These are phyloP conservation scores for Euura saliciscinereae DNA, from an alignment of 1,140 invertebrate species.

Conservation along the genomic window DNA sequence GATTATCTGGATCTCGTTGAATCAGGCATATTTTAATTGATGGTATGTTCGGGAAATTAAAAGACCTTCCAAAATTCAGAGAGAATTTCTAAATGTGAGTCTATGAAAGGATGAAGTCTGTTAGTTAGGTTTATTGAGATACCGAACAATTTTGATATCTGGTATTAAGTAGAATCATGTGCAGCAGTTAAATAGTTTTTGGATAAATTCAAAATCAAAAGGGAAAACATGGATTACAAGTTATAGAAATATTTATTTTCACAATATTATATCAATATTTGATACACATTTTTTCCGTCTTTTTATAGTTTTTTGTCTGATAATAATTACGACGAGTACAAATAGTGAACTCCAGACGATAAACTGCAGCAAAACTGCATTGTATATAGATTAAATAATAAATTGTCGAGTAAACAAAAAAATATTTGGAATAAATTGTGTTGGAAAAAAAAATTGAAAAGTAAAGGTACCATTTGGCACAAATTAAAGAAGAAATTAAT, in stretches of 20 bases:
- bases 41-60: too few species aligned
- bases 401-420: conserved; percentile 11
- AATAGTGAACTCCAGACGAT: neutral
- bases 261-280: conserved; percentile 37
- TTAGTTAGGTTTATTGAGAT: too few species aligned
- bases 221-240: conserved; percentile 29
- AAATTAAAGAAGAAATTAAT: neutral
- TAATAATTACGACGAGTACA: conserved; percentile 1
- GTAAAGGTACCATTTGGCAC: neutral
- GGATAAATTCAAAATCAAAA: too few species aligned
- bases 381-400: neutral
- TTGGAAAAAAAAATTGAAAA: neutral
- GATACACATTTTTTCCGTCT: conserved; percentile 43
- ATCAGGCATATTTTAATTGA: too few species aligned
- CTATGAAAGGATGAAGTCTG: too few species aligned
- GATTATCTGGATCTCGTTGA: too few species aligned
- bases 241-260: conserved; percentile 55
- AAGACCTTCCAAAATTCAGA: too few species aligned
- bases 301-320: neutral
- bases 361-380: neutral
- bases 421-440: neutral
- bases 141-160: too few species aligned
- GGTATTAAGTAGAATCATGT: too few species aligned
- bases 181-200: too few species aligned
- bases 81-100: too few species aligned